Base-by-base conservation (phyloP, 2,113 vertebrate species). In the Syrmaticus mikado region DNA sequence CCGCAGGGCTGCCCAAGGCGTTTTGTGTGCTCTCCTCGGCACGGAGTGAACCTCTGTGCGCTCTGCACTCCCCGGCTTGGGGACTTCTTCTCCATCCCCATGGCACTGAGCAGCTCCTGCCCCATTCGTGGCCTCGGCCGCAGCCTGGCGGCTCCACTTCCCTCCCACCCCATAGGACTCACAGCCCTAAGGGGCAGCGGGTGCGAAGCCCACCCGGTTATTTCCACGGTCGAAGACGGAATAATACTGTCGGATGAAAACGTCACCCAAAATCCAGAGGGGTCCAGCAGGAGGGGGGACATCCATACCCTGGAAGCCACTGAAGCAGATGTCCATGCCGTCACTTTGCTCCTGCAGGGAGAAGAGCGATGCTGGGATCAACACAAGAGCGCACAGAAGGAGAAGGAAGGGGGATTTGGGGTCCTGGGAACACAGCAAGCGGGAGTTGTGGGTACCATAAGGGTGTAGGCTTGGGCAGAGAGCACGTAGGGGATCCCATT, bases 191-290 rank as follows among this genome's bases (percentile, higher is more conserved):
- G 94, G 95, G 46, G 94, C 55, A 0, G 96, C 95, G 0, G 96
- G 97, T n/a, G 98, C 98, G 93, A 98, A 21, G 3, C 98, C 98
- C 75, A 98, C 98, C 41, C 34, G 74, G 93, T 98, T 97, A 46
- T 98, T 97, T 0, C 98, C 98, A 9, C 97, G 97, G 76, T 98
- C 98, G 16, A 98, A 98, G 79, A 98, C 98, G 0, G 98, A 77
- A 53, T 98, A 98, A 87, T 98, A 98, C 79, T 97, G 95, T 6
- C 98, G 96, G 61, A 98, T 98, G 78, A 98, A 98, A 81, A 98
- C 97, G 1, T 98, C 98, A 0, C 98, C 98, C 82, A 98, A 65
- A 88, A 98, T 98, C 98, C 98, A 98, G 81, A 98, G 96, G 10
- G 98, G 97, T 1, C 98, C 98, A 0, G 62, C 17, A 1, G 98